Conservation (phyloP, 2,113 vertebrate species). For the Lycaon pictus region DNA sequence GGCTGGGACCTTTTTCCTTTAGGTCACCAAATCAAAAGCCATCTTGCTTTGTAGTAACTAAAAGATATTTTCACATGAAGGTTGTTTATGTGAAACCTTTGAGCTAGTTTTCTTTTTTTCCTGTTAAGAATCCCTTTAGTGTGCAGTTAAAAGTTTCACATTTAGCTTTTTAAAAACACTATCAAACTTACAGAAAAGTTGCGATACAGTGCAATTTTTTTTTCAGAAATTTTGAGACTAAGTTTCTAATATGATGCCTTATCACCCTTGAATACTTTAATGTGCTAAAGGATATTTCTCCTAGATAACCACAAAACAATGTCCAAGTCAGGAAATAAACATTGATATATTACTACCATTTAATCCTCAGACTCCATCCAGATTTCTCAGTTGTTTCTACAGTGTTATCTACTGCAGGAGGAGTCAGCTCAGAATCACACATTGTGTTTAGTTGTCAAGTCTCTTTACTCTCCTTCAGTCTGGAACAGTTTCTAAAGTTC, state of each 20-base stretch:
- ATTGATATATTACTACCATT: background rate
- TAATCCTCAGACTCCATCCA: background rate
- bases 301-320: background rate
- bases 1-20: constrained; percentile 56
- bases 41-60: constrained; percentile 56
- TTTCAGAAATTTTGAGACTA: constrained; percentile 45
- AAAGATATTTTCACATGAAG: constrained; percentile 69
- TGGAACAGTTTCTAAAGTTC: background rate
- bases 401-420: background rate
- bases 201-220: constrained; percentile 52
- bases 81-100: constrained; percentile 69
- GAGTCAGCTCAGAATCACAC: background rate
- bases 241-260: constrained; percentile 58
- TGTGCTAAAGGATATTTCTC: background rate
- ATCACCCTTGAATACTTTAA: background rate
- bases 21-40: constrained; percentile 57
- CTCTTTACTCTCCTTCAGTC: background rate
- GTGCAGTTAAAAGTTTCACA: constrained; percentile 74
- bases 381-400: background rate
- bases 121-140: constrained; percentile 67
- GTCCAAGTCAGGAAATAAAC: constrained; percentile 46
- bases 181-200: constrained; percentile 72
- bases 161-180: constrained; percentile 22
- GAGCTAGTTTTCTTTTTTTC: constrained; percentile 66
- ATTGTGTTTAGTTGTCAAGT: background rate